Percentiles rank a stretch among this genome's conserved stretches.
These are phyloP conservation scores for Rhingia rostrata DNA, from an alignment of 2,888 invertebrate species.

Conservation along the genomic window DNA sequence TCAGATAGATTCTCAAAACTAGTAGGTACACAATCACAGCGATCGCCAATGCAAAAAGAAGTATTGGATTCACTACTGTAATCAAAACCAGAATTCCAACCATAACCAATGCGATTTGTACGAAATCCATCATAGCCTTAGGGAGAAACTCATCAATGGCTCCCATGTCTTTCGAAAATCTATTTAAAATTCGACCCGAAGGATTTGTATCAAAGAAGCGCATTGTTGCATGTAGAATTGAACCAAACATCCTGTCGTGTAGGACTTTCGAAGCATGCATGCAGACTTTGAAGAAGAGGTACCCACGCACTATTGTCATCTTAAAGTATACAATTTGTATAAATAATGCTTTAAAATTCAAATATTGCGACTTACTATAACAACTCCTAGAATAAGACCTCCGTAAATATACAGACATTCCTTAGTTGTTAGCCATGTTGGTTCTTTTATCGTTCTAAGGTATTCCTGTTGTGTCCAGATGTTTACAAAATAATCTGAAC, in stretches of 20 bases:
- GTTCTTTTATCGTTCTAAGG: slow-evolving; percentile 78
- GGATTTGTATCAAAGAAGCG: slow-evolving; percentile 94
- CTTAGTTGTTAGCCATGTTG: slow-evolving; percentile 79
- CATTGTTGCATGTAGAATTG: slow-evolving; percentile 90
- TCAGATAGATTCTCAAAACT: slow-evolving; percentile 87
- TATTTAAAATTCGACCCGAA: slow-evolving; percentile 88
- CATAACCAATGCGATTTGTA: slow-evolving; percentile 85
- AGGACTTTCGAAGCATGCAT: slow-evolving; percentile 90
- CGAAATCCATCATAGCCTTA: slow-evolving; percentile 84
- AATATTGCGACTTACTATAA: slow-evolving; percentile 77
- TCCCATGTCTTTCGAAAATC: slow-evolving; percentile 90
- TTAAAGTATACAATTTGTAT: slow-evolving; percentile 49
- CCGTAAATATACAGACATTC: slow-evolving; percentile 82
- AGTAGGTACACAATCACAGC: slow-evolving; percentile 86
- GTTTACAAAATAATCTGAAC: slow-evolving; percentile 86
- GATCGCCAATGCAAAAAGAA: slow-evolving; percentile 87
- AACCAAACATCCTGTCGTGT: slow-evolving; percentile 93
- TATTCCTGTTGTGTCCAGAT: slow-evolving; percentile 84
- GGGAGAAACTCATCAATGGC: slow-evolving; percentile 86
- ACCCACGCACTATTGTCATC: slow-evolving; percentile 85
- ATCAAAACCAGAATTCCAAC: slow-evolving; percentile 90
- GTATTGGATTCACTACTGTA: slow-evolving; percentile 87
- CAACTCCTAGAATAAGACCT: slow-evolving; percentile 80
- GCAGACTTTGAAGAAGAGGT: slow-evolving; percentile 89
- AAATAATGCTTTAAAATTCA: not conserved